These are phyloP conservation scores for Drosophila maculinotata DNA, from an alignment of 2,888 invertebrate genomes.

Conservation along the genomic window DNA sequence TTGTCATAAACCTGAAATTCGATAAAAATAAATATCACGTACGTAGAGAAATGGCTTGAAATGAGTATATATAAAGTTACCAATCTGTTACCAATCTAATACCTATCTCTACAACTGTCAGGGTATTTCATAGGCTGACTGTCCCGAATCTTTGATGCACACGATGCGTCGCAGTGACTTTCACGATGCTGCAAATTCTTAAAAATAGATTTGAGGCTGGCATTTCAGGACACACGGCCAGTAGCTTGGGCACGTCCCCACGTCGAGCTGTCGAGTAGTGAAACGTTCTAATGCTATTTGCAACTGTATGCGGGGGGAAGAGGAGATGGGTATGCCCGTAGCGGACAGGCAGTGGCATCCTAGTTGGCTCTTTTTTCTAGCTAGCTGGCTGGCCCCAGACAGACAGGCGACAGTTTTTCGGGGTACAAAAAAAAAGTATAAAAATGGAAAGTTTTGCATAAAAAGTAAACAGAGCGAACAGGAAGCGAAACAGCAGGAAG, in stretches of 20 bases:
- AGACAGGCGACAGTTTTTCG: conserved; percentile 65
- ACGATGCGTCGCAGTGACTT: conserved; percentile 36
- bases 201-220: conserved; percentile 67
- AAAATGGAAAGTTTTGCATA: conserved; percentile 76
- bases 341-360: neutral
- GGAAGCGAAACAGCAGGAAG: conserved; percentile 52
- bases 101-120: conserved; percentile 1
- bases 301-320: conserved; percentile 25
- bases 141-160: conserved; percentile 37
- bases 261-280: conserved; percentile 41
- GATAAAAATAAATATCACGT: too few relatives aligned
- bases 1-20: too few relatives aligned
- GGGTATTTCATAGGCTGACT: conserved; percentile 19
- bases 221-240: conserved; percentile 26
- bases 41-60: too few relatives aligned
- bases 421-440: conserved; percentile 39
- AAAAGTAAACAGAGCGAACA: conserved; percentile 47
- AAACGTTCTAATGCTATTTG: conserved; percentile 66
- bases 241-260: conserved; percentile 60
- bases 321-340: too few relatives aligned
- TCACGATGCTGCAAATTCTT: conserved; percentile 56
- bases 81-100: too few relatives aligned
- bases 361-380: conserved; percentile 28
- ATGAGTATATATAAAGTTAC: too few relatives aligned
- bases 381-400: conserved; percentile 56